phyloP scores from a whole-genome alignment of 2,888 invertebrate genomes.

The Platycnemis pennipes region DNA sequence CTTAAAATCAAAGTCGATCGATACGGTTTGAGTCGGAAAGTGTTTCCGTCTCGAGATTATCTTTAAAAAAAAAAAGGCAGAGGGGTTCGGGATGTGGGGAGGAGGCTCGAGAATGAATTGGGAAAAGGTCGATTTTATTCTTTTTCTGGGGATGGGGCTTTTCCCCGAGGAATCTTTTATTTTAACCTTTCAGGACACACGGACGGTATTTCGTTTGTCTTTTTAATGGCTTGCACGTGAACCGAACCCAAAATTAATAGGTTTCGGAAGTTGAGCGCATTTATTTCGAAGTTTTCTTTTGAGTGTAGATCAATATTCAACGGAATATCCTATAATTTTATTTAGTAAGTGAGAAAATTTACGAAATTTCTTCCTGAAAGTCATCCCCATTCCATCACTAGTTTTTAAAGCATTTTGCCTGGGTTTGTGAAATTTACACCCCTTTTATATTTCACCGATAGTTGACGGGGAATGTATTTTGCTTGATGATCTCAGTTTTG shows the following conservation, averaged over 20 bases:
- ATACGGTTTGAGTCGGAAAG: slow-evolving; percentile 33
- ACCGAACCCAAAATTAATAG: neutral
- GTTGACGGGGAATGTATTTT: too few species aligned
- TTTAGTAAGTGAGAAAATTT: neutral
- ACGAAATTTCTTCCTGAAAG: neutral
- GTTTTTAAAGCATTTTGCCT: too few species aligned
- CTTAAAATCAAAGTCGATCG: slow-evolving; percentile 12
- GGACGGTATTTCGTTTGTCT: slow-evolving; percentile 36
- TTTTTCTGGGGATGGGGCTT: neutral
- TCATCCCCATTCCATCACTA: too few species aligned
- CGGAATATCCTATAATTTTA: neutral
- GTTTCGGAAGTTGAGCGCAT: neutral
- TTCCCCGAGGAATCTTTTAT: neutral
- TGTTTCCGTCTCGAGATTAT: slow-evolving; percentile 19
- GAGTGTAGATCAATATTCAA: neutral
- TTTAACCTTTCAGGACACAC: neutral
- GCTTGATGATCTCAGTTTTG: too few species aligned
- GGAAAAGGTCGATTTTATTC: slow-evolving; percentile 11
- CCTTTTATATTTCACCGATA: too few species aligned
- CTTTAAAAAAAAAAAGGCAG: neutral
- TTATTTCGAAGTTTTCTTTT: neutral
- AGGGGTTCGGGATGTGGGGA: neutral
- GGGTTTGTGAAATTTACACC: too few species aligned
- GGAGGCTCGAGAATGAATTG: neutral
- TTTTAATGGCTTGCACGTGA: slow-evolving; percentile 8